Base-by-base conservation (phyloP, 2,113 vertebrate species). In the Pycnonotus jocosus region DNA sequence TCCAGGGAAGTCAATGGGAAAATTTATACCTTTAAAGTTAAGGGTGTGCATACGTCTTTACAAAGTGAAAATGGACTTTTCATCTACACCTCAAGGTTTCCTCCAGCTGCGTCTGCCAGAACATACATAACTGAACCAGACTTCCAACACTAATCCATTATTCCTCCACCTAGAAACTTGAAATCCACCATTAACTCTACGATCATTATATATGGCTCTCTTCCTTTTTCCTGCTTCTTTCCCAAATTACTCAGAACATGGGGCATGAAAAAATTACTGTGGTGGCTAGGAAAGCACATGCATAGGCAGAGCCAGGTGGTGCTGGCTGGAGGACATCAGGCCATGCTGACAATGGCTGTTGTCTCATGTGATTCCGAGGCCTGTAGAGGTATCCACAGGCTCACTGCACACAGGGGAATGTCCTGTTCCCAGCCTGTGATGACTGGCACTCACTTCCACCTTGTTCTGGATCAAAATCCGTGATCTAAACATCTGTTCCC, bases 21-120 rank as follows among this genome's bases (percentile, higher is more conserved):
- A 92, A 86, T 83, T 73, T 77, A 9, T 87, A 66, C 68, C 68
- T 92, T 94, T 92, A 70, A 94, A 93, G 85, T 93, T 85, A 95
- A 74, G 68, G 74, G 64, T 88, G 85, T 45, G 72, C 76, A 71
- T 80, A 51, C 60, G 60, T 81, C 87, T 94, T 86, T 58, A 93
- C 56, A 73, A 85, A 87, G 92, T 78, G 80, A 93, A 68, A 51
- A 85, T 74, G 79, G 92, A 88, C 81, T 90, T 86, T 83, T 51
- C 64, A 45, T 81, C 86, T 56, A 42, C 40, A 77, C 93, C 72
- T 72, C 70, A 73, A 86, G 81, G 78, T 82, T 90, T 94, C 71
- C 68, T 93, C 51, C 88, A 83, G 64, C 90, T 86, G 51, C 3
- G 24, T 78, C 82, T 92, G 88, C 80, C 68, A 88, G 87, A 88